phyloP scores from a whole-genome alignment of 1,140 invertebrate species.

The Bactericera cockerelli region DNA sequence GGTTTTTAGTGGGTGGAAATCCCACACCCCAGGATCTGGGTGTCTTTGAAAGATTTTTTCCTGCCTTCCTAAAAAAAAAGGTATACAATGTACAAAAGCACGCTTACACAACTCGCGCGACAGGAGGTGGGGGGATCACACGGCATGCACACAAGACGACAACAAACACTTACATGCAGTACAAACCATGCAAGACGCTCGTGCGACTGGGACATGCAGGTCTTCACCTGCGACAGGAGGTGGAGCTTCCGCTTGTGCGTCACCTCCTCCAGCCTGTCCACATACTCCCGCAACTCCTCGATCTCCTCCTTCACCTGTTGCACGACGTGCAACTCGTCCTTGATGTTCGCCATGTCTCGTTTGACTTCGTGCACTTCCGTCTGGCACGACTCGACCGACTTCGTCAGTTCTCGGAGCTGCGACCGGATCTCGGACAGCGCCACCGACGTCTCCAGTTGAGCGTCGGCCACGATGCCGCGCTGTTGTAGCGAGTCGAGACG shows the following conservation, averaged over 20 bases:
- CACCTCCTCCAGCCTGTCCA: slow-evolving; percentile 75
- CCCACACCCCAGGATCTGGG: no score
- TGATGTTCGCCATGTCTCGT: slow-evolving; percentile 83
- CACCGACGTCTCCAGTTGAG: slow-evolving; percentile 74
- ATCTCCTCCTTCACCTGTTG: slow-evolving; percentile 88
- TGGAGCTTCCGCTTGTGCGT: slow-evolving; percentile 69
- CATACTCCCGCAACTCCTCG: slow-evolving; percentile 76
- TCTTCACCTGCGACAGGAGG: slow-evolving; percentile 71
- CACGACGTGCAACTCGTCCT: slow-evolving; percentile 79
- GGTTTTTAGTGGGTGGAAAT: no score
- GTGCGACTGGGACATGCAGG: no score
- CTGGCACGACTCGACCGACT: slow-evolving; percentile 83
- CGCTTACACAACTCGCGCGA: no score
- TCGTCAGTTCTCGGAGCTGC: slow-evolving; percentile 79
- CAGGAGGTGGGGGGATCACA: no score
- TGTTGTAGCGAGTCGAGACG: slow-evolving; percentile 77
- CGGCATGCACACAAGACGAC: no score
- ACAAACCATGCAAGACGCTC: no score
- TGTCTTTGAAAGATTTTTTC: no score
- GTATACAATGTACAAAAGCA: no score
- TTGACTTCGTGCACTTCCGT: slow-evolving; percentile 63
- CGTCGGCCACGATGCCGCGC: slow-evolving; percentile 36
- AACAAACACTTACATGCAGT: no score
- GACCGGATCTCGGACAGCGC: slow-evolving; percentile 76
- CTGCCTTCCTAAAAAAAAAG: no score